Evolutionary conservation across 2,797 vertebrate species (phyloP).

Genomic region (Carcharodon carcharias): DNA sequence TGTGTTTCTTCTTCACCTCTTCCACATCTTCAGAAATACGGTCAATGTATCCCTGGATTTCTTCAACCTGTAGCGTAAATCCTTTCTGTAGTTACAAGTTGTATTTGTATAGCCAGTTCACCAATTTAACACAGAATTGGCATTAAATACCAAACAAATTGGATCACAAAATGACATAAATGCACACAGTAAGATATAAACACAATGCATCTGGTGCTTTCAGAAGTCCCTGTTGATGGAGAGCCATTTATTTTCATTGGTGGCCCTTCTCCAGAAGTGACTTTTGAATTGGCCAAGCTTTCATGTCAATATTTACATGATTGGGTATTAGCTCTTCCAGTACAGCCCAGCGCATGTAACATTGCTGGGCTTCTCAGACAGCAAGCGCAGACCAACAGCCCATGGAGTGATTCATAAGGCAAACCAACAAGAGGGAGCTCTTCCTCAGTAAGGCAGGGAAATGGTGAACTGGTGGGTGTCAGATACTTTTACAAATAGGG

Average conservation of each 20-base stretch:
- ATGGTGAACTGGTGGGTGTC: not conserved
- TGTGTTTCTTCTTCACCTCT: conserved; percentile 87
- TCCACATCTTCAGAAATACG: conserved; percentile 76
- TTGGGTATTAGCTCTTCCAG: not conserved
- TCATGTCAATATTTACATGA: not conserved
- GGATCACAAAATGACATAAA: not conserved
- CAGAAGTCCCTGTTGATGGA: not conserved
- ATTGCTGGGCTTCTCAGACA: not conserved
- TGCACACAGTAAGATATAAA: not conserved
- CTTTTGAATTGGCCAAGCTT: not conserved
- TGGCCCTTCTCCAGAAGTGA: not conserved
- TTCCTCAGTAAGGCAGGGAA: not conserved
- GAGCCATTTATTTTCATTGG: not conserved
- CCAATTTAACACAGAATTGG: not conserved
- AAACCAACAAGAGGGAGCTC: not conserved
- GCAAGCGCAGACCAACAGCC: not conserved
- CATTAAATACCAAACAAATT: not conserved
- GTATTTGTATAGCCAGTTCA: not conserved
- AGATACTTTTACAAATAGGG: not conserved
- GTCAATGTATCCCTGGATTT: conserved; percentile 69
- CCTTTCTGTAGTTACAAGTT: not conserved
- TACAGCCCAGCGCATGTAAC: not conserved
- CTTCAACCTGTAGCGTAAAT: conserved; percentile 70
- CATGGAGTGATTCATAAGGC: not conserved
- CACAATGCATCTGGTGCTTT: not conserved